A percentile compares a stretch with the other conserved stretches of the same genome.
These are phyloP conservation scores for Drosophila leontia DNA, from an alignment of 1,140 invertebrate genomes.

Conservation along the genomic window DNA sequence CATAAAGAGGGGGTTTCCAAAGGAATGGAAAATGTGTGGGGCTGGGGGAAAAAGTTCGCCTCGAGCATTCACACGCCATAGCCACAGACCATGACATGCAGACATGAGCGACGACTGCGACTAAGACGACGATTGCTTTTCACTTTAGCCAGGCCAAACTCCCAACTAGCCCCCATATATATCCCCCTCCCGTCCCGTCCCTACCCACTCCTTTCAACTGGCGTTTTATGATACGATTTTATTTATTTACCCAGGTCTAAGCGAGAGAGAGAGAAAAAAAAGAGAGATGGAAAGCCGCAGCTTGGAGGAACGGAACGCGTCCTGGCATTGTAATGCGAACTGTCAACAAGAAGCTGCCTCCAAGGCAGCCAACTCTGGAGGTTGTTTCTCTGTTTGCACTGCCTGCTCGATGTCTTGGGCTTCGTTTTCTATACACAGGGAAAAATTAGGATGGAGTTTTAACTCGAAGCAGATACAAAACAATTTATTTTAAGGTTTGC, in stretches of 20 bases:
- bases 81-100: slow-evolving; percentile 71
- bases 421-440: slow-evolving; percentile 1
- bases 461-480: neutral
- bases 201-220: slow-evolving; percentile 33
- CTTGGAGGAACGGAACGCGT: slow-evolving; percentile 58
- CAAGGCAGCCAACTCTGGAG: slow-evolving; percentile 62
- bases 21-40: slow-evolving; percentile 12
- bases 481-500: no score
- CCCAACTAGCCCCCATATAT: slow-evolving; percentile 1
- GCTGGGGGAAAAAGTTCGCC: slow-evolving; percentile 56
- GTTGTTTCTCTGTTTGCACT: slow-evolving; percentile 38
- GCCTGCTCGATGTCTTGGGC: slow-evolving; percentile 19
- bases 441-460: neutral
- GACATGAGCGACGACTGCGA: slow-evolving; percentile 62
- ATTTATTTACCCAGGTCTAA: slow-evolving; percentile 71
- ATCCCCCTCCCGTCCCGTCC: neutral
- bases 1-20: neutral
- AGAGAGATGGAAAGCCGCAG: slow-evolving; percentile 21
- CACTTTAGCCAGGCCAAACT: slow-evolving; percentile 56
- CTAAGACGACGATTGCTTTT: slow-evolving; percentile 72
- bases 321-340: slow-evolving; percentile 77
- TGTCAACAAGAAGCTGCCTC: slow-evolving; percentile 73
- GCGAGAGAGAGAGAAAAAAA: neutral
- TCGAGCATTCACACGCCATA: slow-evolving; percentile 77
- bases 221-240: slow-evolving; percentile 77